Evolutionary conservation across 2,797 vertebrate species (phyloP).

Genomic region (Meda fulgida): DNA sequence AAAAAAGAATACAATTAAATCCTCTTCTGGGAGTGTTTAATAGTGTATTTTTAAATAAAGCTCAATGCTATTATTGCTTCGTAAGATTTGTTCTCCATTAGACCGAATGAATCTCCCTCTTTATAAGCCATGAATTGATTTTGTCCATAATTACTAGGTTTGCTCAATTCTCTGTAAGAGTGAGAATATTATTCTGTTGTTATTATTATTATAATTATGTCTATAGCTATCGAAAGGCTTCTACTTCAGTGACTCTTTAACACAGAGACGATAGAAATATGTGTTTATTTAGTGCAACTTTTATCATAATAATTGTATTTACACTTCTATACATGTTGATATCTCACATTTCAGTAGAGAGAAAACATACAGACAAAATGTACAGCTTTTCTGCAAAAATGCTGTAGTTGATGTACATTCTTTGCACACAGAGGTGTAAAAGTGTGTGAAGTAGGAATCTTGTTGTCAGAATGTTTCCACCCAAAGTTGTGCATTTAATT

Average conservation of each 20-base stretch:
- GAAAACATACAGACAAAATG: background rate
- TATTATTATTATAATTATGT: background rate
- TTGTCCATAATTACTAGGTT: background rate
- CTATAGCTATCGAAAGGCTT: background rate
- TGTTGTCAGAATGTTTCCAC: conserved; percentile 24
- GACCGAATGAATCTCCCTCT: background rate
- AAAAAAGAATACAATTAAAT: too few species aligned
- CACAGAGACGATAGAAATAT: background rate
- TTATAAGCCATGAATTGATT: background rate
- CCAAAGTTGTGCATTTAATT: too few species aligned
- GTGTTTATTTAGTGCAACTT: background rate
- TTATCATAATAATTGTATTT: background rate
- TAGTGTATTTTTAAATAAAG: background rate
- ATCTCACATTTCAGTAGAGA: background rate
- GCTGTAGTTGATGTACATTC: background rate
- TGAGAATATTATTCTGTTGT: background rate
- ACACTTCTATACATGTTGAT: background rate
- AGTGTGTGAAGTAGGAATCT: conserved; percentile 6
- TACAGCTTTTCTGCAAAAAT: background rate
- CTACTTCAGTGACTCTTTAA: background rate
- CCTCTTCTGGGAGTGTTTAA: too few species aligned
- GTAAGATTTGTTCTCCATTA: background rate
- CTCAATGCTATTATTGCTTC: background rate
- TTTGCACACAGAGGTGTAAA: background rate
- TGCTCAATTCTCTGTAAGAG: background rate